phyloP scores from a whole-genome alignment of 2,113 vertebrate genomes.

The Bubo blakistoni region DNA sequence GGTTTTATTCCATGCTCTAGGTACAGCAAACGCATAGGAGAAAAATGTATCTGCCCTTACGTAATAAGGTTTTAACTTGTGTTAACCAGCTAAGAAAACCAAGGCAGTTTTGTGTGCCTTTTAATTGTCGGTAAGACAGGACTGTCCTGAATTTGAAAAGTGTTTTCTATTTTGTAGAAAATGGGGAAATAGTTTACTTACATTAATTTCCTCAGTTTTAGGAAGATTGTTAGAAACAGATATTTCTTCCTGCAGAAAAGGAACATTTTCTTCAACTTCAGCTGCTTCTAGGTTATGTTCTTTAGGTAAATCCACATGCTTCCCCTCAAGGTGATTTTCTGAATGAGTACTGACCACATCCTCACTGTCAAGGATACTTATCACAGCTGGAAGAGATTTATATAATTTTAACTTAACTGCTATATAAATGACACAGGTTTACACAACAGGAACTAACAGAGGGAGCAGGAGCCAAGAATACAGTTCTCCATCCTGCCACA shows the following conservation, averaged over 20 bases:
- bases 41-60: fast-evolving
- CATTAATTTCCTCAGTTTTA: conserved; percentile 60
- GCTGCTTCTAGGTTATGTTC: conserved; percentile 76
- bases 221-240: background rate
- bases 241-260: conserved; percentile 56
- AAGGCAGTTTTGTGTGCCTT: background rate
- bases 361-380: conserved; percentile 75
- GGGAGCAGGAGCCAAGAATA: background rate
- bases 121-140: background rate
- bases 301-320: conserved; percentile 30
- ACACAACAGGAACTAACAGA: background rate
- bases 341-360: conserved; percentile 68
- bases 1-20: background rate
- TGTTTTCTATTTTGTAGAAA: background rate
- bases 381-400: conserved; percentile 74
- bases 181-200: conserved; percentile 49
- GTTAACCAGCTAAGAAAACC: background rate
- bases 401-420: background rate
- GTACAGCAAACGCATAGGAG: background rate
- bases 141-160: background rate
- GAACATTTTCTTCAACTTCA: conserved; percentile 67
- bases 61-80: background rate
- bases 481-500: background rate
- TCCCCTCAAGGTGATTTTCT: conserved; percentile 60
- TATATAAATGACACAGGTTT: background rate